Conservation (phyloP, 2,797 vertebrate genomes). For the Poeciliopsis gracilis region DNA sequence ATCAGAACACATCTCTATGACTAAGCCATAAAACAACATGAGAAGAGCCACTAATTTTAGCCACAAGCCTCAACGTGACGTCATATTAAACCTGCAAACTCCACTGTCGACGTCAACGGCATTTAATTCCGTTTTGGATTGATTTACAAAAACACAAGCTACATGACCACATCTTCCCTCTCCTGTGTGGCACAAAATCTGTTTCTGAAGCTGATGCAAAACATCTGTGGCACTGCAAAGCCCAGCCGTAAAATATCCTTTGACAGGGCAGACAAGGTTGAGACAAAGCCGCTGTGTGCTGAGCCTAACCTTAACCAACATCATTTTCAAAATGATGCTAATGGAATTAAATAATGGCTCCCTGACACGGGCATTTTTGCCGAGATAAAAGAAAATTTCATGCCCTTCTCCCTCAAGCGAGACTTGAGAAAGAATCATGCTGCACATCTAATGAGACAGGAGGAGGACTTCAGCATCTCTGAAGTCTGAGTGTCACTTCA, state of each 20-base stretch:
- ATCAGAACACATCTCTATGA: not conserved
- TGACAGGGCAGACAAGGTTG: conserved; percentile 23
- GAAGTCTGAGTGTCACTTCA: not conserved
- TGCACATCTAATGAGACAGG: not conserved
- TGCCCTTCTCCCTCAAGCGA: not conserved
- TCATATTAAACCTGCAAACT: not conserved
- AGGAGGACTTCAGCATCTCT: not conserved
- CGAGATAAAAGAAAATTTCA: not conserved
- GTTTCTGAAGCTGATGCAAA: conserved; percentile 30
- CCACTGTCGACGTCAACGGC: not conserved
- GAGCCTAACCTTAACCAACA: conserved; percentile 13
- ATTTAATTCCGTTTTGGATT: conserved; percentile 4
- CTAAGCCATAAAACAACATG: not conserved
- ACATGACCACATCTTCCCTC: conserved; percentile 3
- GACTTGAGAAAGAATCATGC: not conserved
- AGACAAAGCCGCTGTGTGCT: conserved; percentile 14
- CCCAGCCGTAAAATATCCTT: conserved; percentile 22
- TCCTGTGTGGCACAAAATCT: conserved; percentile 18
- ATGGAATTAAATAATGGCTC: not conserved
- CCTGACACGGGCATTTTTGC: not conserved
- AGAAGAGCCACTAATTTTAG: not conserved
- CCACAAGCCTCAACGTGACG: not conserved
- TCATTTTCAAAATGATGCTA: not conserved
- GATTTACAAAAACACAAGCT: conserved; percentile 4
- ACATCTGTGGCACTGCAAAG: conserved; percentile 39